These are phyloP conservation scores for Sinotaia quadrata DNA, from an alignment of 2,888 invertebrate genomes.

Conservation along the genomic window DNA sequence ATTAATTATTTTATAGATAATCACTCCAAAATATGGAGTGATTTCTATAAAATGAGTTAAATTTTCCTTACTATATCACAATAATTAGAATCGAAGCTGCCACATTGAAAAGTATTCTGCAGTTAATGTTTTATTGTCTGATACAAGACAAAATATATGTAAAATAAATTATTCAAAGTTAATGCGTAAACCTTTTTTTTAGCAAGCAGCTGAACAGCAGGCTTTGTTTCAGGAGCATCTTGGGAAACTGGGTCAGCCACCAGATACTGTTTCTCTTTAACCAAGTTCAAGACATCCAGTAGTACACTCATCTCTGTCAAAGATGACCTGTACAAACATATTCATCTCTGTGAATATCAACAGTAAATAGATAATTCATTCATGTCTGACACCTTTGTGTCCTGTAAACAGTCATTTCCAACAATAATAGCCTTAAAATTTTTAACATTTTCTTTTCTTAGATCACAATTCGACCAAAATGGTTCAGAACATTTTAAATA, in stretches of 20 bases:
- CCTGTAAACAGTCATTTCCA: background rate
- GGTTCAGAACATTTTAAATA: too few species aligned
- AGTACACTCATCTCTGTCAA: conserved; percentile 93
- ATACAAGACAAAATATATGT: too few species aligned
- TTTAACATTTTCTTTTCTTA: too few species aligned
- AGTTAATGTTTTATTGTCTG: too few species aligned
- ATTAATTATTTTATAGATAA: too few species aligned
- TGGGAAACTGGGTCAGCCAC: conserved; percentile 90
- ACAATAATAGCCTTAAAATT: background rate
- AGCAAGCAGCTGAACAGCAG: conserved; percentile 92
- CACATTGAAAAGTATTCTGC: too few species aligned
- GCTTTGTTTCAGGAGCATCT: conserved; percentile 85
- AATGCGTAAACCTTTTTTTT: conserved; percentile 83
- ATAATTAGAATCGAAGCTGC: too few species aligned
- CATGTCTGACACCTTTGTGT: background rate
- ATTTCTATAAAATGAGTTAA: too few species aligned
- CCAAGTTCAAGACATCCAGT: conserved; percentile 91
- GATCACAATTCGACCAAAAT: too few species aligned
- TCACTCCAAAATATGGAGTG: too few species aligned
- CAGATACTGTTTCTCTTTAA: conserved; percentile 94
- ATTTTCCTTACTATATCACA: too few species aligned
- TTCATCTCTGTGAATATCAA: background rate
- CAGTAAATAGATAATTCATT: conserved; percentile 1
- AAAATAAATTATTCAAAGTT: too few species aligned
- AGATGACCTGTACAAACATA: conserved; percentile 78